Evolutionary conservation across 2,113 vertebrate species (phyloP).

Genomic region (Pongo pygmaeus): DNA sequence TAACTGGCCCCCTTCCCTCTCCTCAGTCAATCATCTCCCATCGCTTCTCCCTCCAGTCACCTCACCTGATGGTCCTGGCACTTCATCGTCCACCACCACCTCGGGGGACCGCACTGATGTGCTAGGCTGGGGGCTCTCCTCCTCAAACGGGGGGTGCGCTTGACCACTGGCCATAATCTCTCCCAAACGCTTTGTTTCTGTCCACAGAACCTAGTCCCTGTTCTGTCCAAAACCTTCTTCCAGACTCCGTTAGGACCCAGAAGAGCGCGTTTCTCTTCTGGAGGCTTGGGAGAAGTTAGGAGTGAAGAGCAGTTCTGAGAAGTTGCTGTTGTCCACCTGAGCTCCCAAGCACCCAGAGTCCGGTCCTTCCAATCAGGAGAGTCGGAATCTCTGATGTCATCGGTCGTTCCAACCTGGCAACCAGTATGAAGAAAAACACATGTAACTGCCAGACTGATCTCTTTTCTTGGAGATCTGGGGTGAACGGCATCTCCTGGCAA

Average conservation of each 20-base stretch:
- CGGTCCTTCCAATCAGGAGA: background rate
- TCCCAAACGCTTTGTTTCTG: background rate
- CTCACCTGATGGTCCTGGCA: constrained; percentile 40
- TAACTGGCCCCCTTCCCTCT: background rate
- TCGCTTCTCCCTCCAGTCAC: no score
- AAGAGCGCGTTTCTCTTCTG: background rate
- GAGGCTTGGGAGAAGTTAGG: background rate
- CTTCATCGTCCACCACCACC: background rate
- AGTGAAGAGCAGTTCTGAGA: background rate
- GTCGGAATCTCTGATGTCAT: constrained; percentile 40
- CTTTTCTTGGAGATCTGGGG: background rate
- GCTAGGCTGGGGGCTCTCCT: background rate
- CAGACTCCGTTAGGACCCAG: background rate
- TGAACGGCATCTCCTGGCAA: background rate
- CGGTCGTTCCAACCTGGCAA: background rate
- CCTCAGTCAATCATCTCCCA: background rate
- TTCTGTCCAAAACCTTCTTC: background rate
- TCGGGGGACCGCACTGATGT: background rate
- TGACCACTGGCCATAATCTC: background rate
- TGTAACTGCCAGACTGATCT: background rate
- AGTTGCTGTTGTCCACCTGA: background rate
- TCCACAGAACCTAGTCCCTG: background rate
- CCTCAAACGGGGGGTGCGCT: background rate
- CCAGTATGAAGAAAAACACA: background rate
- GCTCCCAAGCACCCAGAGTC: background rate